Percentiles rank a stretch among this genome's conserved stretches.
Evolutionary conservation across 2,888 invertebrate species (phyloP).

Genomic region (Dasypogon diadema): DNA sequence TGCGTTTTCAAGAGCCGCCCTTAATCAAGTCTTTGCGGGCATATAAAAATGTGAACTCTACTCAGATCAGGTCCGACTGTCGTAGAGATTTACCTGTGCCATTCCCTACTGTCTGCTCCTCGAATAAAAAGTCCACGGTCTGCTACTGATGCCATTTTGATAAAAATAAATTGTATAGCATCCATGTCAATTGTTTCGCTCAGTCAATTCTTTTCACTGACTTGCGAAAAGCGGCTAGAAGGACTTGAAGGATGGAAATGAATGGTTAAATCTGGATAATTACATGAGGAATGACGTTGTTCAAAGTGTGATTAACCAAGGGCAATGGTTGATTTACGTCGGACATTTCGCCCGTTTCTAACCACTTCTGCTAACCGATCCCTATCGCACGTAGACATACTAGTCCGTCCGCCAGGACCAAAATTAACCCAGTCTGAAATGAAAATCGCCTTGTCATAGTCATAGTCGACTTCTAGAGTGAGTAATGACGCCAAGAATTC

Average conservation of each 20-base stretch:
- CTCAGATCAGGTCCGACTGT: slow-evolving; percentile 20
- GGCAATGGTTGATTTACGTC: background rate
- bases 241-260: slow-evolving; percentile 31
- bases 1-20: slow-evolving; percentile 43
- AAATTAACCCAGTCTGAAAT: too few relatives aligned
- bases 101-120: background rate
- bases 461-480: background rate
- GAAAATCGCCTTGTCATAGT: background rate
- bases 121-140: slow-evolving; percentile 32
- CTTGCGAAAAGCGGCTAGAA: slow-evolving; percentile 29
- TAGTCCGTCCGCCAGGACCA: too few relatives aligned
- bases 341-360: background rate
- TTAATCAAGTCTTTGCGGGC: slow-evolving; percentile 41
- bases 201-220: slow-evolving; percentile 49
- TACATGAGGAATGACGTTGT: slow-evolving; percentile 1
- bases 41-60: slow-evolving; percentile 41
- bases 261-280: slow-evolving; percentile 8
- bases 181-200: slow-evolving; percentile 58
- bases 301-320: background rate
- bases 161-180: slow-evolving; percentile 58
- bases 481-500: background rate
- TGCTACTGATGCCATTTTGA: slow-evolving; percentile 58
- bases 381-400: slow-evolving; percentile 8
- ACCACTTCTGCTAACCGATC: background rate
- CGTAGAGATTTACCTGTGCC: slow-evolving; percentile 41